These are phyloP conservation scores for Musca vetustissima DNA, from an alignment of 1,140 invertebrate species.

Conservation along the genomic window DNA sequence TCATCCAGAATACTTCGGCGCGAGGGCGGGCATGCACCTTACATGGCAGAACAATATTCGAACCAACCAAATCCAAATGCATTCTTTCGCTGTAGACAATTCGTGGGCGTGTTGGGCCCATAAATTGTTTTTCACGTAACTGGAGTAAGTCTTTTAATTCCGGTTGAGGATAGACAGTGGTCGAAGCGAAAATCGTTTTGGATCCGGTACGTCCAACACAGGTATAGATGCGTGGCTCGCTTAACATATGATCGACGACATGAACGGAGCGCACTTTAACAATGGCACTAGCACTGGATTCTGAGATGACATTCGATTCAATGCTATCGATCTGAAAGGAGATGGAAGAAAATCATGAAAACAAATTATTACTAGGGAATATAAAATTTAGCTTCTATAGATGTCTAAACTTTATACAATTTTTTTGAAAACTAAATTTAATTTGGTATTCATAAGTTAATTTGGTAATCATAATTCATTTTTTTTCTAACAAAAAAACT, in stretches of 20 bases:
- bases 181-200: constrained; percentile 60
- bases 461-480: no score
- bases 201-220: constrained; percentile 70
- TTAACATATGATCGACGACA: constrained; percentile 55
- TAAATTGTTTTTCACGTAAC: constrained; percentile 38
- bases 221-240: constrained; percentile 59
- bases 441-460: no score
- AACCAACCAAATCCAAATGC: constrained; percentile 63
- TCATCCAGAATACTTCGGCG: constrained; percentile 68
- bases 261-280: constrained; percentile 67
- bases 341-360: neutral
- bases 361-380: no score
- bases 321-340: constrained; percentile 39
- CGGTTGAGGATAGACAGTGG: constrained; percentile 56
- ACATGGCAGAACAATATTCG: constrained; percentile 70
- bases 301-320: constrained; percentile 59
- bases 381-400: no score
- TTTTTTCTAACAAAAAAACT: no score
- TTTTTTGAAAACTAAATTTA: no score
- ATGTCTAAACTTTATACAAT: no score
- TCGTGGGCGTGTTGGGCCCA: constrained; percentile 57
- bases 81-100: constrained; percentile 60
- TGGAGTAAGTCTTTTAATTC: constrained; percentile 33
- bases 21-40: constrained; percentile 65
- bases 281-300: constrained; percentile 59